Conservation (phyloP, 2,113 vertebrate species). For the Phyllostomus hastatus region DNA sequence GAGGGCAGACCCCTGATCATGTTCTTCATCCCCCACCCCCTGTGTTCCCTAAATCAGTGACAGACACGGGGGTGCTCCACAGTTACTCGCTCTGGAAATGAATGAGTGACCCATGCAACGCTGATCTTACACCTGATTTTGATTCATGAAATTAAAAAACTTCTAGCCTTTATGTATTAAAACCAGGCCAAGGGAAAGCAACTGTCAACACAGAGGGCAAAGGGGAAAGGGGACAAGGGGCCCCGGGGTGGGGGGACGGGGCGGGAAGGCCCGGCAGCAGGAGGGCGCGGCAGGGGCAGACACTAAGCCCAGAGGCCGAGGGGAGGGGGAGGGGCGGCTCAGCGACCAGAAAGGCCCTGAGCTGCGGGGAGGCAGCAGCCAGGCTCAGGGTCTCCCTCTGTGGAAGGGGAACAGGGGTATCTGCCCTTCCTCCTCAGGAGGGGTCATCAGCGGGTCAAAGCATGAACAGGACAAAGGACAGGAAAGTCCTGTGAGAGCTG, state of each 20-base stretch:
- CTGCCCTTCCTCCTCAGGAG: not conserved
- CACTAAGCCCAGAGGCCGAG: not conserved
- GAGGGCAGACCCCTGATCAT: not conserved
- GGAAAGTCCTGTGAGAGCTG: not conserved
- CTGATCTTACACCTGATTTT: not conserved
- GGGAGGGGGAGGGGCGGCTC: not conserved
- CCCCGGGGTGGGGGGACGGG: not conserved
- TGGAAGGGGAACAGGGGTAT: too few species aligned
- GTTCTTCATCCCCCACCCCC: not conserved
- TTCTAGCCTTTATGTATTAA: not conserved
- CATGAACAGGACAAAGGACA: not conserved
- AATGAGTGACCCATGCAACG: not conserved
- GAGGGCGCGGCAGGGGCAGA: not conserved
- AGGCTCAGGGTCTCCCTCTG: not conserved
- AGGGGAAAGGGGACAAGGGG: not conserved
- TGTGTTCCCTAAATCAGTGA: not conserved
- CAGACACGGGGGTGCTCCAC: not conserved
- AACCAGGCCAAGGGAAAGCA: not conserved
- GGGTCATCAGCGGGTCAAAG: not conserved
- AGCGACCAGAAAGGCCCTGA: not conserved
- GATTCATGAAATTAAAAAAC: not conserved
- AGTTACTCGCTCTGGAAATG: not conserved
- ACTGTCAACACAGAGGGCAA: not conserved
- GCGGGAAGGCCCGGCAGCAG: not conserved
- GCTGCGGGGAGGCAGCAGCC: accelerated